Conservation (phyloP, 2,888 invertebrate genomes). For the Synergus japonicus region DNA sequence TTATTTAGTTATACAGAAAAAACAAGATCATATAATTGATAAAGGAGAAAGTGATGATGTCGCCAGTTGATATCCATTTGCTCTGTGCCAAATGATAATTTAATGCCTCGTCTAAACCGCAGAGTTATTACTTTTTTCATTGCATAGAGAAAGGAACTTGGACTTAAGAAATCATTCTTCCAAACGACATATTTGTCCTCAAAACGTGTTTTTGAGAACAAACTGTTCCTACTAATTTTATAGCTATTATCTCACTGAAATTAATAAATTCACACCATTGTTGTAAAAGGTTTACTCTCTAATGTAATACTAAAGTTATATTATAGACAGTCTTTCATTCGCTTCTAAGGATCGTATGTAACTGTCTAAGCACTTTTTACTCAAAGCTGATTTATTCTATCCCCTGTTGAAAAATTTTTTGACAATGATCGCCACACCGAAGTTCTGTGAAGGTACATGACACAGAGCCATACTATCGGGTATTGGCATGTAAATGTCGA, state of each 20-base stretch:
- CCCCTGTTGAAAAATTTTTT: background rate
- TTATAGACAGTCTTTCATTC: background rate
- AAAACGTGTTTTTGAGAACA: background rate
- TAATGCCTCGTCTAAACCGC: background rate
- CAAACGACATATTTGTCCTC: background rate
- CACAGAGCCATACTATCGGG: background rate
- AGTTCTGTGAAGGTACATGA: background rate
- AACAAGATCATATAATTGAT: conserved; percentile 6
- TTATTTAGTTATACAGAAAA: background rate
- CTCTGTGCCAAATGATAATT: conserved; percentile 11
- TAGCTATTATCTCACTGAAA: background rate
- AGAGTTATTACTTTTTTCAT: conserved; percentile 8
- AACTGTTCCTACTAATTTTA: background rate
- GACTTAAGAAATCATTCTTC: background rate
- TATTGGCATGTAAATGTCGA: conserved; percentile 16
- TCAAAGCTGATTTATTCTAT: conserved; percentile 7
- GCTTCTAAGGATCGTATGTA: background rate
- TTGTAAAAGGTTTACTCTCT: background rate
- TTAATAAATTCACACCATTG: background rate
- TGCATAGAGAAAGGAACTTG: background rate
- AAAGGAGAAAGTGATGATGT: conserved; percentile 13
- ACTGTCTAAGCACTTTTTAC: background rate
- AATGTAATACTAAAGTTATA: background rate
- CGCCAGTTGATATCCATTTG: background rate
- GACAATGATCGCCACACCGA: background rate